Evolutionary conservation across 2,113 vertebrate genomes (phyloP), one percentile per base, ranked within the genome.

Genomic region (Psilopsiagon aymara): DNA sequence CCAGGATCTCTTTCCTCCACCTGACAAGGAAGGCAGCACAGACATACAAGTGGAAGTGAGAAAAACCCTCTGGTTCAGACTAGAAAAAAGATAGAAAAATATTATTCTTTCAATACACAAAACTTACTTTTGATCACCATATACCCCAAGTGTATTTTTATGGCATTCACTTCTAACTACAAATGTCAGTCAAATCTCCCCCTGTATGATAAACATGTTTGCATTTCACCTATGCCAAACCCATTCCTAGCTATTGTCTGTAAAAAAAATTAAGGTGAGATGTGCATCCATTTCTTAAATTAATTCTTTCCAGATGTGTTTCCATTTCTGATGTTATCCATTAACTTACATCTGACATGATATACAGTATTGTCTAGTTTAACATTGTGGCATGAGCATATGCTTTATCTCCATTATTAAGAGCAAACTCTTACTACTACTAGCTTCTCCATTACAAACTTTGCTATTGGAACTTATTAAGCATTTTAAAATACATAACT

Each of bases 41-140:
- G 66, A 99, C 99, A 12, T 99, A 99, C 82, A 99, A 96, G 97
- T 99, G 99, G 98, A 99, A 99, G 84, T 98, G 99, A 71, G 99
- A 99, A 98, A 99, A 99, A 41, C 99, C 99, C 96, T 99, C 99
- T 27, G 99, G 99, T 98, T 99, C 99, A 63, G 99, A 98, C 99
- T 99, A 88, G 51, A 75, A 92, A 75, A 92, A 80, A 90, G 80
- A 82, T 46, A 81, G 96, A 94, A 88, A 80, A 1, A 86, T 3
- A 57, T 66, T 3, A 51, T 17, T 43, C 6, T 13, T 51, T 96
- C 31, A 96, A 46, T 31, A 71, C 5, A 71, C 5, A 33, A 78
- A 75, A 78, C 60, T 68, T 37, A 27, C 10, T 55, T 67, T 13
- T 43, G 10, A 67, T 70, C 41, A 71, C 7, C 21, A 66, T 9